Evolutionary conservation across 2,797 vertebrate genomes (phyloP).

Genomic region (Trichosurus vulpecula): DNA sequence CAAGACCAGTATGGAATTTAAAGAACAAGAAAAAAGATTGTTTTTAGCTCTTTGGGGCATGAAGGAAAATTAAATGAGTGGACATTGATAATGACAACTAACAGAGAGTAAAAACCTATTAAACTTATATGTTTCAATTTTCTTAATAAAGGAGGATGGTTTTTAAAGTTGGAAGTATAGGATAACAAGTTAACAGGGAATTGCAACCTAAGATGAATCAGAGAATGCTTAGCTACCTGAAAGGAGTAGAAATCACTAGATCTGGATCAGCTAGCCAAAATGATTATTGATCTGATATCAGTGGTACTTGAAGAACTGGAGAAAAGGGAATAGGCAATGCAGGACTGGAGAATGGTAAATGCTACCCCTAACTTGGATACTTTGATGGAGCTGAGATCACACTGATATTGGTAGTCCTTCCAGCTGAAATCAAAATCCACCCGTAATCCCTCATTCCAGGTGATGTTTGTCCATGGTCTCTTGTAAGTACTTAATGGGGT

Average conservation of each 20-base stretch:
- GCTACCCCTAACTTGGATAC: background rate
- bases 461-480: background rate
- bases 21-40: background rate
- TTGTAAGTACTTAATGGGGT: background rate
- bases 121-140: background rate
- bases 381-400: background rate
- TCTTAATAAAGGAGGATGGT: background rate
- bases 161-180: background rate
- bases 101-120: background rate
- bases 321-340: background rate
- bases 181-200: background rate
- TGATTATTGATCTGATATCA: background rate
- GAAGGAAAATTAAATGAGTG: background rate
- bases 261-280: background rate
- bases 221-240: background rate
- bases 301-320: background rate
- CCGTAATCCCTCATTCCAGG: background rate
- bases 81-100: background rate
- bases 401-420: background rate
- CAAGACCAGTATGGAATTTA: background rate
- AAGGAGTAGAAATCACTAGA: background rate
- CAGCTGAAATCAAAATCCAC: background rate
- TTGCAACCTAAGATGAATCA: background rate
- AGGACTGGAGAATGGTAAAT: background rate
- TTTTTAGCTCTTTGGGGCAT: background rate